These are phyloP conservation scores for Aproaerema taeniolella DNA, from an alignment of 2,888 invertebrate species.

Conservation along the genomic window DNA sequence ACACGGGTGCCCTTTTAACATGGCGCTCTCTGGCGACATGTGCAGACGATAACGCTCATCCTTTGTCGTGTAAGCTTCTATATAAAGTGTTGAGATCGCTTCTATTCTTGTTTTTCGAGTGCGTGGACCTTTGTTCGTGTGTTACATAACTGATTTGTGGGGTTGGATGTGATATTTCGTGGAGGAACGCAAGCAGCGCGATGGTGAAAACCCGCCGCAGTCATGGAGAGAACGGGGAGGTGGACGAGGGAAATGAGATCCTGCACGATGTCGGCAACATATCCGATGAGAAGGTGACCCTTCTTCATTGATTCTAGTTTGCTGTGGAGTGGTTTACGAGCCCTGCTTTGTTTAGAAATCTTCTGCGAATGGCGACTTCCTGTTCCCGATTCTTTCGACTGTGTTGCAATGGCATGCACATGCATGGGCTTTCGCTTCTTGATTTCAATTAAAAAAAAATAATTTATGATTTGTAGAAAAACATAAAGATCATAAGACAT, in stretches of 20 bases:
- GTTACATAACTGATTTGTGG: constrained; percentile 49
- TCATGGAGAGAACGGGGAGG: constrained; percentile 73
- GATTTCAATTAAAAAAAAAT: constrained; percentile 3
- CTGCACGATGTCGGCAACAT: constrained; percentile 69
- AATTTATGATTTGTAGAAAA: not conserved
- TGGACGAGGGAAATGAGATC: constrained; percentile 67
- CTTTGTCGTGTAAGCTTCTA: constrained; percentile 55
- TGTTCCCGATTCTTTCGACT: constrained; percentile 44
- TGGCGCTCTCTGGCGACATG: constrained; percentile 70
- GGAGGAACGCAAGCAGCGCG: constrained; percentile 34
- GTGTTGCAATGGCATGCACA: constrained; percentile 40
- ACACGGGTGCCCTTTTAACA: constrained; percentile 52
- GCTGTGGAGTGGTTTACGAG: constrained; percentile 36
- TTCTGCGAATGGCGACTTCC: constrained; percentile 43
- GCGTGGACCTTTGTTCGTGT: constrained; percentile 39
- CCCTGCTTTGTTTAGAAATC: constrained; percentile 40
- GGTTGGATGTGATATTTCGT: constrained; percentile 24
- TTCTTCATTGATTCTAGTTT: constrained; percentile 39
- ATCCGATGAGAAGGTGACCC: constrained; percentile 71
- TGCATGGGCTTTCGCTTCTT: constrained; percentile 51
- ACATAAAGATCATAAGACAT: no score
- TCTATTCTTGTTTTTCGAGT: constrained; percentile 36
- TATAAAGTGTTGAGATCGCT: constrained; percentile 39
- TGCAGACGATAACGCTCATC: constrained; percentile 62
- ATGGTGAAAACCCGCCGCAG: constrained; percentile 78